Evolutionary conservation across 2,888 invertebrate genomes (phyloP).

Genomic region (Patella ulyssiponensis): DNA sequence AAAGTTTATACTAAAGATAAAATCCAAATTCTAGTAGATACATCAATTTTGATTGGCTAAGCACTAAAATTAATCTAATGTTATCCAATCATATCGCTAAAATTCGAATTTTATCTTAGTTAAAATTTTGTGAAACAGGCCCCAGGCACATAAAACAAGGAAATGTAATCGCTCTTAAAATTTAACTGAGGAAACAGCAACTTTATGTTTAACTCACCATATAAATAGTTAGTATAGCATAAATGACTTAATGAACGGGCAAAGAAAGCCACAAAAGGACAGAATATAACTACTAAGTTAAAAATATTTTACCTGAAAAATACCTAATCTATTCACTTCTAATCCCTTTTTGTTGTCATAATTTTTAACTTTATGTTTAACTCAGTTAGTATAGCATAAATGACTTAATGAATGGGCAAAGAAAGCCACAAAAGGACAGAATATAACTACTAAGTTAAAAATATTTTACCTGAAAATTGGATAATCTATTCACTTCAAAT

Average conservation of each 20-base stretch:
- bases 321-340: slow-evolving; percentile 50
- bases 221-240: slow-evolving; percentile 5
- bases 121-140: too few relatives aligned
- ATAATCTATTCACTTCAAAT: slow-evolving; percentile 56
- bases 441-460: not conserved
- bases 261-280: not conserved
- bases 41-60: too few relatives aligned
- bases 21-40: too few relatives aligned
- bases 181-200: too few relatives aligned
- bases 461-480: slow-evolving; percentile 52
- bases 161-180: too few relatives aligned
- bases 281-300: slow-evolving; percentile 5
- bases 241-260: not conserved
- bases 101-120: too few relatives aligned
- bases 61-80: too few relatives aligned
- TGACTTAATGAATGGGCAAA: not conserved
- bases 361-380: too few relatives aligned
- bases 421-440: not conserved
- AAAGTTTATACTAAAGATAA: too few relatives aligned
- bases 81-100: too few relatives aligned
- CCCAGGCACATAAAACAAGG: too few relatives aligned
- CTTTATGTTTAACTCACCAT: not conserved
- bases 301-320: slow-evolving; percentile 48
- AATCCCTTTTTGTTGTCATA: too few relatives aligned
- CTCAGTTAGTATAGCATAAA: not conserved